Conservation (phyloP, 1,140 invertebrate genomes). For the Solenopsis fugax region DNA sequence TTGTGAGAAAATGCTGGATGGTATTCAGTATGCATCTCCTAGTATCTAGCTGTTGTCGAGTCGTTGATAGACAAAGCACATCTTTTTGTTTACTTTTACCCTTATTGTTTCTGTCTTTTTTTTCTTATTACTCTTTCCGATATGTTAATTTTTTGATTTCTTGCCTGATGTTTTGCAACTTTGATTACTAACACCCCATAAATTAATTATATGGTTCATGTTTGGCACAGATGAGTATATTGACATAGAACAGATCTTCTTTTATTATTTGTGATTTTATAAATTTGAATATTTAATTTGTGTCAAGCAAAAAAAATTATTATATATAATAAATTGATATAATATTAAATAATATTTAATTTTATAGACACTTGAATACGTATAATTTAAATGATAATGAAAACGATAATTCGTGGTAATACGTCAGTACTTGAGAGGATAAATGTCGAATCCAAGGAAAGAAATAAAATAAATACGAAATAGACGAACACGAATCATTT, state of each 20-base stretch:
- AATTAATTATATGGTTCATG: constrained; percentile 76
- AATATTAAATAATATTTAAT: constrained; percentile 17
- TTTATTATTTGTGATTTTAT: constrained; percentile 14
- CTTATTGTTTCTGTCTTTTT: constrained; percentile 64
- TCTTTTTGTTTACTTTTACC: constrained; percentile 78
- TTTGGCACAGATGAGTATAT: constrained; percentile 80
- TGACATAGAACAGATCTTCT: background rate
- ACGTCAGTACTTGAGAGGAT: background rate
- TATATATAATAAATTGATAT: background rate
- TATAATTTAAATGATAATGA: no score
- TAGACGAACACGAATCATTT: background rate
- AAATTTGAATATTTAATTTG: background rate
- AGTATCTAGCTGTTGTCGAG: constrained; percentile 86
- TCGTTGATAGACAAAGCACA: constrained; percentile 87
- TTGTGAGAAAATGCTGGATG: constrained; percentile 77
- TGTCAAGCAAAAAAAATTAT: background rate
- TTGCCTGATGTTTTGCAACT: constrained; percentile 84
- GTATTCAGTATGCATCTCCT: constrained; percentile 83
- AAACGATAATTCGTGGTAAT: background rate
- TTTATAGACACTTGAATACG: background rate
- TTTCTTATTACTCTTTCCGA: constrained; percentile 53
- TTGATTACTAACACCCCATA: constrained; percentile 80
- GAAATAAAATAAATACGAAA: background rate
- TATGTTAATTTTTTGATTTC: constrained; percentile 72
- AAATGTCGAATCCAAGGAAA: background rate